Evolutionary conservation across 2,888 invertebrate genomes (phyloP).

Genomic region (Agrotis segetum): DNA sequence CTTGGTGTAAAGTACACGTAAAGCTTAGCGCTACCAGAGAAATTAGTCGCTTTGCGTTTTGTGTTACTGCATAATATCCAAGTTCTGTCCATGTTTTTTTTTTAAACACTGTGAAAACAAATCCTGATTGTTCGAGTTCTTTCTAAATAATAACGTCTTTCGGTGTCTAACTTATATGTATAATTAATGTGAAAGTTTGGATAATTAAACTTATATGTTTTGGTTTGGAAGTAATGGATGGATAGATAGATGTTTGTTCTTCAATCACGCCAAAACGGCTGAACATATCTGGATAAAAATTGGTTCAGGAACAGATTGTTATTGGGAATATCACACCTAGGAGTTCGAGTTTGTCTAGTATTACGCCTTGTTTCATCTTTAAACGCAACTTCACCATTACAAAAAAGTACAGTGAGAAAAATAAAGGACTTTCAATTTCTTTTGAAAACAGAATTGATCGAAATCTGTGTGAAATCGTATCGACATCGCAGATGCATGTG

Average conservation of each 20-base stretch:
- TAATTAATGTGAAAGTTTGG: no score
- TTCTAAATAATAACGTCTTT: no score
- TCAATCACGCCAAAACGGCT: no score
- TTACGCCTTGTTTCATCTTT: not conserved
- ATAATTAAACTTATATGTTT: no score
- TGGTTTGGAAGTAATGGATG: no score
- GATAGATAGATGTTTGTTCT: no score
- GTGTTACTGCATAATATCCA: constrained; percentile 2
- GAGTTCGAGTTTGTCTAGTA: no score
- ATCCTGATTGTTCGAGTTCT: no score
- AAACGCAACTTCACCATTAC: not conserved
- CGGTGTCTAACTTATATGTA: no score
- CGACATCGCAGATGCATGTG: constrained; percentile 29
- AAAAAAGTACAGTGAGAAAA: not conserved
- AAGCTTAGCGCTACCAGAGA: constrained; percentile 34
- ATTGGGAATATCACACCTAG: no score
- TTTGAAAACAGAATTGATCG: constrained; percentile 7
- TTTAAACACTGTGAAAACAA: not conserved
- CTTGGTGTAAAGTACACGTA: constrained; percentile 61
- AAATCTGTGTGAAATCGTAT: constrained; percentile 26
- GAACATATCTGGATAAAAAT: no score
- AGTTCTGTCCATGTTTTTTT: not conserved
- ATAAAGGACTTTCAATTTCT: not conserved
- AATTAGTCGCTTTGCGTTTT: constrained; percentile 25
- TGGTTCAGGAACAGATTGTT: no score